phyloP scores from a whole-genome alignment of 1,140 invertebrate genomes.

The Propsilocerus akamusi region DNA sequence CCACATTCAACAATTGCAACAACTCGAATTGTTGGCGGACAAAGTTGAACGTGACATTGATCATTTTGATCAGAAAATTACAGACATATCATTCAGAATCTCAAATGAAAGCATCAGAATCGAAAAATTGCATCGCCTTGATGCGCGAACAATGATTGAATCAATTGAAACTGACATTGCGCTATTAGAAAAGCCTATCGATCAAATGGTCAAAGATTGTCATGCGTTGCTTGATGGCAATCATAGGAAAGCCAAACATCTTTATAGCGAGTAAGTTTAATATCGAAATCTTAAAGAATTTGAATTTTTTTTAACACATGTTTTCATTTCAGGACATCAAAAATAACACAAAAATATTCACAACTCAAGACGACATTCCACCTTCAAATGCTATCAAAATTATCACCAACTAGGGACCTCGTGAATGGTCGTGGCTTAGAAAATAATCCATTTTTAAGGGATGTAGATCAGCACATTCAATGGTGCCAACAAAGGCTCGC shows the following conservation, averaged over 20 bases:
- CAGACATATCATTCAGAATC: slow-evolving; percentile 64
- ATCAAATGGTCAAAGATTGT: slow-evolving; percentile 72
- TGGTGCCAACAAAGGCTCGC: slow-evolving; percentile 81
- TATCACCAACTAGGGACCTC: slow-evolving; percentile 60
- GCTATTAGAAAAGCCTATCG: slow-evolving; percentile 62
- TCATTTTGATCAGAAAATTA: slow-evolving; percentile 59
- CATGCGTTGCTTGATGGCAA: slow-evolving; percentile 66
- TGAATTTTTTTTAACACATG: slow-evolving; percentile 6
- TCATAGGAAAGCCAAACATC: slow-evolving; percentile 54
- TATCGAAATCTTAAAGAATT: background rate
- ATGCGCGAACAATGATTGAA: slow-evolving; percentile 77
- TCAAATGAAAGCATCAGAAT: slow-evolving; percentile 67
- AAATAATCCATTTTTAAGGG: slow-evolving; percentile 69
- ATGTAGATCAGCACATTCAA: slow-evolving; percentile 67
- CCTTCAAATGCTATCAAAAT: slow-evolving; percentile 54
- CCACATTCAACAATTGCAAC: slow-evolving; percentile 73
- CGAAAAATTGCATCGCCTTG: slow-evolving; percentile 57
- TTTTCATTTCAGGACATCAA: slow-evolving; percentile 48
- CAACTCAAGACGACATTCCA: slow-evolving; percentile 60
- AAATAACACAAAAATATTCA: slow-evolving; percentile 75
- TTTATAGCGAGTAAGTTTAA: slow-evolving; percentile 47
- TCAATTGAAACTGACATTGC: slow-evolving; percentile 68
- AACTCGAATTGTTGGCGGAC: slow-evolving; percentile 73
- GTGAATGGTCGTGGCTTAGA: slow-evolving; percentile 74
- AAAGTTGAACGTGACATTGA: slow-evolving; percentile 78